Evolutionary conservation across 2,113 vertebrate genomes (phyloP), one percentile per base, ranked within the genome.

Genomic region (Sphyrna mokarran): DNA sequence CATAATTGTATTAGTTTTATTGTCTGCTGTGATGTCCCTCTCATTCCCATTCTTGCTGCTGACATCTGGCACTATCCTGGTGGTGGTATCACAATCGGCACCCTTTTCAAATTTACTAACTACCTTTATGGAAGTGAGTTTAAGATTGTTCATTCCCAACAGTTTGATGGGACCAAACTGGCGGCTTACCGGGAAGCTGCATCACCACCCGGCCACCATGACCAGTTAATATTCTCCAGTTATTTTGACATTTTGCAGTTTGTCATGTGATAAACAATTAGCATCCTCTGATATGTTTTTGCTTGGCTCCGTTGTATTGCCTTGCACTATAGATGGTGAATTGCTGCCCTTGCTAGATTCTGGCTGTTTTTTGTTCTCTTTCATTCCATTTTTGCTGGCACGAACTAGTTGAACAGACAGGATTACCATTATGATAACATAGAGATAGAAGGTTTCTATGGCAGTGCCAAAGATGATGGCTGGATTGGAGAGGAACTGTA

Each of bases 361-460:
- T 0, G 98, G 98, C 96, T 98, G 99, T 95, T 98, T 98, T 97
- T 98, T 98, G 11, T 98, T 98, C 96, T 99, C 99, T 97, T 99
- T 99, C 96, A 99, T 98, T 0, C 99, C 98, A 96, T 99, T 99
- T 97, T 99, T 99, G 98, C 99, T 99, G n/a, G 99, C 99, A 72
- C 97, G 97, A 95, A 99, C 99, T 96, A 99, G 99, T 97, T 99
- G 98, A 98, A 98, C 99, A 96, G 99, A 99, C 4, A 99, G 97
- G 96, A 99, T 98, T 87, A 98, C 98, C 99, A 99, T 99, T 96
- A 99, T 99, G 96, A 99, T 97, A 96, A 99, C 99, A 0, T 99
- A 99, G 96, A 99, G 97, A 96, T 99, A 99, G 97, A 99, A 99
- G 96, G 99, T 99, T 37, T 99, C 99, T 3, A 99, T 99, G 95